These are phyloP conservation scores for Bacillus rossius DNA, from an alignment of 1,140 invertebrate genomes.

Conservation along the genomic window DNA sequence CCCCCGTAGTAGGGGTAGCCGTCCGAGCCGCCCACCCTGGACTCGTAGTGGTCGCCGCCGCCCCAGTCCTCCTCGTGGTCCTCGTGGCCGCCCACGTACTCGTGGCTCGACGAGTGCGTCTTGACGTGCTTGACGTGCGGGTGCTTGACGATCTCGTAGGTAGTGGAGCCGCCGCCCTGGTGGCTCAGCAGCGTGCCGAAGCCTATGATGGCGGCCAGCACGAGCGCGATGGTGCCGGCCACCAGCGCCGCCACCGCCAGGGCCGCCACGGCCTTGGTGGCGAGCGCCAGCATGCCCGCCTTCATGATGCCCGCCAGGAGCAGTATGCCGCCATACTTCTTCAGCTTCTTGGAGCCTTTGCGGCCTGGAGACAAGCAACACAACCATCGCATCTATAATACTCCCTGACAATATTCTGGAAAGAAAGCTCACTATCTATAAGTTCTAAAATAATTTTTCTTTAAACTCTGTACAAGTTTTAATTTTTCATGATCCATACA, in stretches of 20 bases:
- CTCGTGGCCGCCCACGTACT: conserved; percentile 51
- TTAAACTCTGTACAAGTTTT: too few relatives aligned
- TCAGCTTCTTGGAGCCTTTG: conserved; percentile 40
- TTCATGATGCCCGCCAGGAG: conserved; percentile 59
- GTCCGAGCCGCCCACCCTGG: neutral
- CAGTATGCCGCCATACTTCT: conserved; percentile 51
- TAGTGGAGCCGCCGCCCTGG: conserved; percentile 65
- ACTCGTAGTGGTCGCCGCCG: neutral
- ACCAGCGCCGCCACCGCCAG: conserved; percentile 67
- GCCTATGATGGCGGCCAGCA: conserved; percentile 66
- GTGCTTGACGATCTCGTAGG: conserved; percentile 78
- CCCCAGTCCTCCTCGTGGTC: conserved; percentile 17
- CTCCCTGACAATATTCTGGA: too few relatives aligned
- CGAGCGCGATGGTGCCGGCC: conserved; percentile 66
- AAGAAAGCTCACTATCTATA: too few relatives aligned
- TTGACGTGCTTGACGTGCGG: conserved; percentile 71
- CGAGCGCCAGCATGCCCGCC: conserved; percentile 61
- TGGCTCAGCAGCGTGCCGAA: conserved; percentile 63
- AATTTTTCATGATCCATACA: too few relatives aligned
- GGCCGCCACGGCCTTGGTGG: conserved; percentile 65
- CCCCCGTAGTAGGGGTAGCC: too few relatives aligned
- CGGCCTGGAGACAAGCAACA: neutral
- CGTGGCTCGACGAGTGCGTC: conserved; percentile 62
- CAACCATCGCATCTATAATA: too few relatives aligned
- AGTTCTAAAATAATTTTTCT: too few relatives aligned